These are phyloP conservation scores for Acarapis woodi DNA, from an alignment of 1,140 invertebrate genomes.

Conservation along the genomic window DNA sequence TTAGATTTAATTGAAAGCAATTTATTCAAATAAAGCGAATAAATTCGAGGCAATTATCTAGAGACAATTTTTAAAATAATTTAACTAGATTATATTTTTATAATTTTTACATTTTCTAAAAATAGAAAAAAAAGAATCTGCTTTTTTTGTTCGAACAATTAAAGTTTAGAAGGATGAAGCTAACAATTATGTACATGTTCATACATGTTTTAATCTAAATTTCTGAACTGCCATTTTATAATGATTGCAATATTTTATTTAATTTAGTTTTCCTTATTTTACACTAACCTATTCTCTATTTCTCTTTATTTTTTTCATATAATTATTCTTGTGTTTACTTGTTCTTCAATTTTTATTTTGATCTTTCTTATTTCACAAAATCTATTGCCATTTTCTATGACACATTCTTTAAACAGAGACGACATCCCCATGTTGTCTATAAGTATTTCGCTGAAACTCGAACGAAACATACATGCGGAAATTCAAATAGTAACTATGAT, in stretches of 20 bases:
- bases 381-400: neutral
- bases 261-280: no score
- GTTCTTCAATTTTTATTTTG: neutral
- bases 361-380: neutral
- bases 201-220: no score
- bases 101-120: no score
- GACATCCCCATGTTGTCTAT: conserved; percentile 85
- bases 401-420: conserved; percentile 31
- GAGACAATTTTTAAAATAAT: neutral
- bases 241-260: no score
- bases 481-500: conserved; percentile 39
- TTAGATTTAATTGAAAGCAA: no score
- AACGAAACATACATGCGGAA: conserved; percentile 53
- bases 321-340: neutral
- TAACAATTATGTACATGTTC: no score
- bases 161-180: no score
- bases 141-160: no score
- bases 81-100: neutral
- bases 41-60: neutral
- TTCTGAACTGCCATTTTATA: no score
- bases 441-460: conserved; percentile 41
- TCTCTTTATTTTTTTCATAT: neutral
- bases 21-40: no score
- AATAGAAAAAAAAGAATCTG: no score
- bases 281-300: no score